A percentile compares a stretch with the other conserved stretches of the same genome.
phyloP scores from a whole-genome alignment of 2,888 invertebrate species.

The Abrostola triplasia region DNA sequence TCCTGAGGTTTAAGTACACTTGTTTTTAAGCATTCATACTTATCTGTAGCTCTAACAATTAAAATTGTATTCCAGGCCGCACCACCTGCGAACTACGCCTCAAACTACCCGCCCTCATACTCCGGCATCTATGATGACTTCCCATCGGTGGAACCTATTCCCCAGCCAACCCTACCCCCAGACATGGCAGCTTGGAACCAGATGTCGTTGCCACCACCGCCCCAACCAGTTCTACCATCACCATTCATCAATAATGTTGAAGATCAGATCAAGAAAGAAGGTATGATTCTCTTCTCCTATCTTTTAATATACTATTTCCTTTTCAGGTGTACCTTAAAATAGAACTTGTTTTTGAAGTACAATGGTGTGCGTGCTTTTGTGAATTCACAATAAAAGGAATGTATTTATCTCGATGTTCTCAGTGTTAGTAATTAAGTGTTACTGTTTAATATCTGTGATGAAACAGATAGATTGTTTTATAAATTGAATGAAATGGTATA shows the following conservation, averaged over 20 bases:
- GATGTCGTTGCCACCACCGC: conserved; percentile 77
- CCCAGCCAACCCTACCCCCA: conserved; percentile 61
- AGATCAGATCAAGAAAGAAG: conserved; percentile 87
- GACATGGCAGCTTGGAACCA: conserved; percentile 80
- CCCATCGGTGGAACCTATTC: conserved; percentile 62
- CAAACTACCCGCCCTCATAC: conserved; percentile 74
- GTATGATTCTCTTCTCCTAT: conserved; percentile 60
- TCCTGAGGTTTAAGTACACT: no score
- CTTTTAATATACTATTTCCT: not conserved
- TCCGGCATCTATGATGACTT: conserved; percentile 82
- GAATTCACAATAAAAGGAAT: not conserved
- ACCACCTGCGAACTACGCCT: conserved; percentile 55
- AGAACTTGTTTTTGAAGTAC: not conserved
- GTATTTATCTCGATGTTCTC: no score
- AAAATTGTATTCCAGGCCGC: not conserved
- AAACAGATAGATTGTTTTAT: no score
- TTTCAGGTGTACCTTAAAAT: not conserved
- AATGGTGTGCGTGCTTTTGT: not conserved
- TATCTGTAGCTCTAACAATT: not conserved
- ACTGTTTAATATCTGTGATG: no score
- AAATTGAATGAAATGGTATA: no score
- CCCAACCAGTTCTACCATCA: conserved; percentile 62
- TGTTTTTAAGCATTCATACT: no score
- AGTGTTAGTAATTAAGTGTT: no score
- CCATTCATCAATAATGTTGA: conserved; percentile 74